A percentile compares a stretch with the other conserved stretches of the same genome.
Evolutionary conservation across 2,797 vertebrate species (phyloP).

Genomic region (Pipistrellus pipistrellus): DNA sequence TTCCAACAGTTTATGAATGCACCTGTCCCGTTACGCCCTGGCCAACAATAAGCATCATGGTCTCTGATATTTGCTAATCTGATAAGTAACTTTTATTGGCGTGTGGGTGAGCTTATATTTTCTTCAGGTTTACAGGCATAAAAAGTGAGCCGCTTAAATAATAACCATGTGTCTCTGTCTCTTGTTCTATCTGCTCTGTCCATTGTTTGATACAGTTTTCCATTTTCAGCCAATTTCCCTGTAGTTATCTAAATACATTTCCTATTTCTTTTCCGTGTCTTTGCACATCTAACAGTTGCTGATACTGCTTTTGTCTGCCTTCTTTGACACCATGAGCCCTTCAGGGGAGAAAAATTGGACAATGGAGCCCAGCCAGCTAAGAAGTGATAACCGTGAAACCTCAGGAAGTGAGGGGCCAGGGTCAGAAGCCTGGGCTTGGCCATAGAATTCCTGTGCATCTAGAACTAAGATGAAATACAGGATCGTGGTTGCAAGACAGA

Average conservation of each 20-base stretch:
- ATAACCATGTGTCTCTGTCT: background rate
- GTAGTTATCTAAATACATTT: background rate
- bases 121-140: background rate
- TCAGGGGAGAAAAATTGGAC: background rate
- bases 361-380: background rate
- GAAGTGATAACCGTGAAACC: background rate
- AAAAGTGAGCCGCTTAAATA: background rate
- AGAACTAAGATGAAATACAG: background rate
- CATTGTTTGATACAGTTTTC: background rate
- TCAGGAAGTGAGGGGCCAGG: too few species aligned
- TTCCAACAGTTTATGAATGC: background rate
- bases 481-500: background rate
- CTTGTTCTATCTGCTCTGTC: background rate
- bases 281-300: background rate
- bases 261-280: background rate
- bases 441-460: too few species aligned
- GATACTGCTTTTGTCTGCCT: background rate
- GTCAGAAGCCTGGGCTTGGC: background rate
- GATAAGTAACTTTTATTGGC: background rate
- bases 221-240: background rate
- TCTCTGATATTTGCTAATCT: background rate
- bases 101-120: background rate
- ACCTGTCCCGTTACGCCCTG: background rate
- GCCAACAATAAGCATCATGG: background rate
- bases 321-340: background rate